Conservation (phyloP, 2,888 invertebrate species). For the Antitype chi region DNA sequence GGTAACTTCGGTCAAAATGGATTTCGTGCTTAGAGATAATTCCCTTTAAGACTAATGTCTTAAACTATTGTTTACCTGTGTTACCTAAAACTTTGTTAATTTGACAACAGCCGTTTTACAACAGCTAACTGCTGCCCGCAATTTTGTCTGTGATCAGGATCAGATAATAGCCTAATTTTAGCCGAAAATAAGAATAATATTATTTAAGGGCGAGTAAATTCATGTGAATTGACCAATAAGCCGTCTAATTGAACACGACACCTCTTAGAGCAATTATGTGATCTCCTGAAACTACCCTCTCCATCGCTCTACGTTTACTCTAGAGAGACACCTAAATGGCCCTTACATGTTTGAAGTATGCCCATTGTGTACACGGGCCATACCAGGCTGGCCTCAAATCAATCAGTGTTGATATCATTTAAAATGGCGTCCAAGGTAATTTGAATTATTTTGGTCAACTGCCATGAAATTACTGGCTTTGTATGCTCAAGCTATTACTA, state of each 20-base stretch:
- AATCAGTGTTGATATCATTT: constrained; percentile 14
- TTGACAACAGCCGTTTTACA: not conserved
- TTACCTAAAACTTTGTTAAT: not conserved
- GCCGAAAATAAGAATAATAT: too few relatives aligned
- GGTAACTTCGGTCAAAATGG: too few relatives aligned
- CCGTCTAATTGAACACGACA: constrained; percentile 2
- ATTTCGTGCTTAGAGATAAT: too few relatives aligned
- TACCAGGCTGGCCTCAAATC: constrained; percentile 1
- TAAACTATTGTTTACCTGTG: not conserved
- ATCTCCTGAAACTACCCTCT: not conserved
- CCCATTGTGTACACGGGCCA: constrained; percentile 4
- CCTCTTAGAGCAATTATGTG: not conserved
- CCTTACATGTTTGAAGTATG: not conserved
- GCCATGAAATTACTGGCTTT: constrained; percentile 44
- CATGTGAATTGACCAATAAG: too few relatives aligned
- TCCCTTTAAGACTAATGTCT: not conserved
- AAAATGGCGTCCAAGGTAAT: constrained; percentile 37
- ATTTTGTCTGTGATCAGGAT: too few relatives aligned
- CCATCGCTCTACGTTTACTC: not conserved
- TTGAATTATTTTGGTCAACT: constrained; percentile 23
- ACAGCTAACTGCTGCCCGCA: too few relatives aligned
- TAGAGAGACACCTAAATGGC: not conserved
- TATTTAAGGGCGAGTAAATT: too few relatives aligned
- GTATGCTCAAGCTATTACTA: constrained; percentile 12
- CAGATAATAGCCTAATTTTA: too few relatives aligned